Percentiles rank a stretch among this genome's conserved stretches.
Evolutionary conservation across 1,140 invertebrate genomes (phyloP).

Genomic region (Rhizoglyphus robini): DNA sequence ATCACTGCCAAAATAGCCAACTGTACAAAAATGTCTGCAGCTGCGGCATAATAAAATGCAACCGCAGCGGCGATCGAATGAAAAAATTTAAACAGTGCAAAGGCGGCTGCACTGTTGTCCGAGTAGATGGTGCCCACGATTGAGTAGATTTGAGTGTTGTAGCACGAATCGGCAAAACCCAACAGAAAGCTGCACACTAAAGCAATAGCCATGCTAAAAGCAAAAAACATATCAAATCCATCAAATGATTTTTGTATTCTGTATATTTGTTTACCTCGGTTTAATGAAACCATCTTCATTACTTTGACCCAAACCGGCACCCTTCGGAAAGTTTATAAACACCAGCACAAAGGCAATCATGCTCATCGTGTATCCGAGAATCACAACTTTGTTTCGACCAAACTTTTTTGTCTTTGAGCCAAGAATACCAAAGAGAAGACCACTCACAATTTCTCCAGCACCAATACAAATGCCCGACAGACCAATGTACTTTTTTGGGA

Average conservation of each 20-base stretch:
- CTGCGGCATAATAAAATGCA: conserved; percentile 73
- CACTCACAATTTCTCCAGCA: too few species aligned
- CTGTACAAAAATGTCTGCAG: conserved; percentile 59
- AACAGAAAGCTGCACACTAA: conserved; percentile 76
- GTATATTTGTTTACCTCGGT: conserved; percentile 36
- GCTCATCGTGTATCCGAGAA: conserved; percentile 65
- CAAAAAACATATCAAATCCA: too few species aligned
- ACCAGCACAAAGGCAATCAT: conserved; percentile 61
- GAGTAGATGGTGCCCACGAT: too few species aligned
- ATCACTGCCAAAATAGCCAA: conserved; percentile 57
- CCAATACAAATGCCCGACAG: too few species aligned
- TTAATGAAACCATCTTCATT: conserved; percentile 42
- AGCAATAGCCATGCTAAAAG: conserved; percentile 53
- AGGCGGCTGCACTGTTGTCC: too few species aligned
- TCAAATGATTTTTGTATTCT: too few species aligned
- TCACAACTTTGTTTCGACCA: conserved; percentile 73
- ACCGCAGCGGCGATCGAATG: conserved; percentile 77
- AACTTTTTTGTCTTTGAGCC: conserved; percentile 61
- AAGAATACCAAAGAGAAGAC: conserved; percentile 72
- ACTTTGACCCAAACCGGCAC: conserved; percentile 54
- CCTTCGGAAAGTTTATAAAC: conserved; percentile 70
- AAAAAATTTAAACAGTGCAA: too few species aligned
- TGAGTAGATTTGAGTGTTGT: too few species aligned
- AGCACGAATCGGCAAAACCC: too few species aligned
- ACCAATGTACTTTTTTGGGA: too few species aligned